Conservation (phyloP, 2,888 invertebrate genomes). For the Sphaeridia pumilis region DNA sequence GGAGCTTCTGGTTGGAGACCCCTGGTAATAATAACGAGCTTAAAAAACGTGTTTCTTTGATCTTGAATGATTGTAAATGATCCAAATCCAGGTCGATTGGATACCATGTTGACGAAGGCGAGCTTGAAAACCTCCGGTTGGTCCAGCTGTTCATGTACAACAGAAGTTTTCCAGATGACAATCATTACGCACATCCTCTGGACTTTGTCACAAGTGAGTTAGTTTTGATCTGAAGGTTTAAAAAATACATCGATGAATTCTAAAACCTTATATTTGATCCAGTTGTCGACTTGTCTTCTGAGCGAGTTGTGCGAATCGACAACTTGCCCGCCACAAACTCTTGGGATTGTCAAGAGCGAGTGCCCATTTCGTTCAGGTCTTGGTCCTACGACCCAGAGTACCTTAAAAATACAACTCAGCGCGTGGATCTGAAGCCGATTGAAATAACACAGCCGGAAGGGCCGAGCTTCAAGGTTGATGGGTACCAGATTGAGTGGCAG, state of each 20-base stretch:
- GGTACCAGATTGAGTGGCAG: slow-evolving; percentile 29
- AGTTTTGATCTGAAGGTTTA: background rate
- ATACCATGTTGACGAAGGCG: slow-evolving; percentile 26
- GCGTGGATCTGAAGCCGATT: slow-evolving; percentile 26
- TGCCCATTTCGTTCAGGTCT: slow-evolving; percentile 15
- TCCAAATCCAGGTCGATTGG: slow-evolving; percentile 28
- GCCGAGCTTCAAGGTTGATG: slow-evolving; percentile 28
- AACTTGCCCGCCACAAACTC: slow-evolving; percentile 25
- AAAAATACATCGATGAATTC: background rate
- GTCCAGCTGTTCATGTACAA: slow-evolving; percentile 31
- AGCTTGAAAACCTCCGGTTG: slow-evolving; percentile 21
- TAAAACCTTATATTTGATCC: background rate
- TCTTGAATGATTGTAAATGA: background rate
- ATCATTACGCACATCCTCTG: slow-evolving; percentile 32
- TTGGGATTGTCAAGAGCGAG: slow-evolving; percentile 11
- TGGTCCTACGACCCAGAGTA: slow-evolving; percentile 27
- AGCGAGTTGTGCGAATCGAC: slow-evolving; percentile 24
- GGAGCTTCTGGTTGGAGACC: slow-evolving; percentile 28
- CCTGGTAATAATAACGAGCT: slow-evolving; percentile 21
- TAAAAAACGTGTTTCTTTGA: background rate
- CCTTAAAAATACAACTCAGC: slow-evolving; percentile 3
- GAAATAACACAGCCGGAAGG: slow-evolving; percentile 27
- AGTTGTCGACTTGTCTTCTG: slow-evolving; percentile 28
- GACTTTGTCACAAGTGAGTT: slow-evolving; percentile 24
- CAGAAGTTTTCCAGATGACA: slow-evolving; percentile 23